A percentile compares a stretch with the other conserved stretches of the same genome.
Conservation (phyloP, 2,888 invertebrate genomes). For the Acheta domesticus region DNA sequence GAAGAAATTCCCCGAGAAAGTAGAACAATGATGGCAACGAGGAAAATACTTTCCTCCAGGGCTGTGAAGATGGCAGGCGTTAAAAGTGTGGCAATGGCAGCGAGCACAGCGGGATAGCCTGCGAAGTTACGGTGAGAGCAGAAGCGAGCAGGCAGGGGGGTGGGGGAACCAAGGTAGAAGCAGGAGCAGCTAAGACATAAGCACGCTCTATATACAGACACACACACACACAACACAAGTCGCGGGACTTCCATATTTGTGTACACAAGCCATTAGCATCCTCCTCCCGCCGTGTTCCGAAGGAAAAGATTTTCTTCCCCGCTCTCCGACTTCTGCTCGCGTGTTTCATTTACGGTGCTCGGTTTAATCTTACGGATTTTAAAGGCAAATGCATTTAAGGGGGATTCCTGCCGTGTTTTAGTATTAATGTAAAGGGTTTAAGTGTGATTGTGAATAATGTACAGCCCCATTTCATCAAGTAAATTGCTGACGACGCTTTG, state of each 20-base stretch:
- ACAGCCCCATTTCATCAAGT: slow-evolving; percentile 18
- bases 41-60: no score
- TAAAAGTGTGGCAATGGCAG: no score
- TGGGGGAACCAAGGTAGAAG: slow-evolving; percentile 28
- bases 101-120: no score
- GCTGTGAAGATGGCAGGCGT: no score
- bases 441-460: slow-evolving; percentile 18
- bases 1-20: no score
- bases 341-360: slow-evolving; percentile 1
- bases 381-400: slow-evolving; percentile 18
- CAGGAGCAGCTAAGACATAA: not conserved
- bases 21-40: no score
- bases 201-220: not conserved
- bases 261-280: not conserved
- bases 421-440: slow-evolving; percentile 18
- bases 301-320: not conserved
- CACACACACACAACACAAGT: not conserved
- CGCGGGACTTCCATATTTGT: not conserved
- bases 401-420: slow-evolving; percentile 10
- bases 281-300: not conserved
- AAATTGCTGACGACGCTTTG: slow-evolving; percentile 18
- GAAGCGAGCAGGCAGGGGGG: not conserved
- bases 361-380: slow-evolving; percentile 18
- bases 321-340: not conserved
- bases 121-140: no score